These are phyloP conservation scores for Siderastrea siderea DNA, from an alignment of 92 coral and sea anemone genomes.

Conservation along the genomic window DNA sequence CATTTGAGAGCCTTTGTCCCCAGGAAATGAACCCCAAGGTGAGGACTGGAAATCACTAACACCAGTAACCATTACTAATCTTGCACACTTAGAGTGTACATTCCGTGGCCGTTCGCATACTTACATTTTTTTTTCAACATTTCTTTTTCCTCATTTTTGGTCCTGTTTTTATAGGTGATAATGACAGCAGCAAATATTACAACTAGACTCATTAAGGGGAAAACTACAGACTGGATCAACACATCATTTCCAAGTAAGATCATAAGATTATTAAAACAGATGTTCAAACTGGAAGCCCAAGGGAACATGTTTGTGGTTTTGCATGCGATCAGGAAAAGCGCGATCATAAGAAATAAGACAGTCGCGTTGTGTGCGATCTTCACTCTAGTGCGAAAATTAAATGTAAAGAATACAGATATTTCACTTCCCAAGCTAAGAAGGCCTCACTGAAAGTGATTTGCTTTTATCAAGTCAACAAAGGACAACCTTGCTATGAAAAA, in stretches of 20 bases:
- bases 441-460: no score
- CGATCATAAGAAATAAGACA: neutral
- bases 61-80: neutral
- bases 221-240: conserved; percentile 83
- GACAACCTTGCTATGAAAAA: no score
- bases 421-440: no score
- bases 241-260: conserved; percentile 80
- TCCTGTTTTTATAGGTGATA: conserved; percentile 61
- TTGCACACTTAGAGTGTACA: neutral
- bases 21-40: conserved; percentile 86
- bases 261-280: neutral
- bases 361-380: neutral
- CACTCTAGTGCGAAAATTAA: no score
- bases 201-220: conserved; percentile 78
- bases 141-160: no score
- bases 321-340: neutral
- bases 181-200: conserved; percentile 80
- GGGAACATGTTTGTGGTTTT: neutral
- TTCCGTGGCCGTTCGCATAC: no score
- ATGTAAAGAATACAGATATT: no score
- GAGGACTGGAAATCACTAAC: neutral
- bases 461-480: no score
- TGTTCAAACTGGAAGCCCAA: neutral
- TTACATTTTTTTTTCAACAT: no score
- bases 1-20: conserved; percentile 83